These are phyloP conservation scores for Podilymbus podiceps DNA, from an alignment of 2,113 vertebrate genomes.

Conservation along the genomic window DNA sequence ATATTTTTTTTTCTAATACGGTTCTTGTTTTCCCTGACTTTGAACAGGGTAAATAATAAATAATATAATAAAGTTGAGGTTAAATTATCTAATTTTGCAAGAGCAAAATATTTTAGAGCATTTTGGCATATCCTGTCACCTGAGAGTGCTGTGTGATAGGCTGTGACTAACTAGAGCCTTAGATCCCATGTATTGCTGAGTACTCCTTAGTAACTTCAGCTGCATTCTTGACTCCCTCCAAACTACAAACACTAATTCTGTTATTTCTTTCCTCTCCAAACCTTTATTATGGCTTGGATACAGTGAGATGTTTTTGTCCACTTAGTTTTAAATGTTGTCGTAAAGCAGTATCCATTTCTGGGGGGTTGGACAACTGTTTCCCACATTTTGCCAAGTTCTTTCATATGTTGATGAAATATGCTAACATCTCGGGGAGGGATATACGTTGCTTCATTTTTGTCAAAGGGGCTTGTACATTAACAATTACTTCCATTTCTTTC, in stretches of 20 bases:
- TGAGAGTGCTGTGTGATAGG: not conserved
- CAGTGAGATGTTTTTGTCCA: not conserved
- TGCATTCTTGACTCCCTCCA: not conserved
- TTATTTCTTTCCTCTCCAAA: not conserved
- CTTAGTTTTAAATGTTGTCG: not conserved
- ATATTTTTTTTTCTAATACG: not conserved
- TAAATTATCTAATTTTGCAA: not conserved
- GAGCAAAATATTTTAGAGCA: not conserved
- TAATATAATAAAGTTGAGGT: not conserved
- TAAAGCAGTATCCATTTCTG: not conserved
- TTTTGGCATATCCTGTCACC: not conserved
- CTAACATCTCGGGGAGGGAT: not conserved
- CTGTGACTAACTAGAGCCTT: not conserved
- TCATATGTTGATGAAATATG: not conserved
- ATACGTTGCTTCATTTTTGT: not conserved
- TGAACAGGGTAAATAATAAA: not conserved
- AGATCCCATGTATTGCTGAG: not conserved
- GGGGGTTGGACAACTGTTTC: accelerated
- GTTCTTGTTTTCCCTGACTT: not conserved
- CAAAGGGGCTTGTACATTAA: not conserved
- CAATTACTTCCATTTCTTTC: not conserved
- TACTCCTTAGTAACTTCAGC: not conserved
- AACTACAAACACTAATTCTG: not conserved
- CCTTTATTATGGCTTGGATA: not conserved
- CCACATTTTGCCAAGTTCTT: not conserved